Percentiles rank a stretch among this genome's conserved stretches.
Evolutionary conservation across 1,140 invertebrate genomes (phyloP).

Genomic region (Stegodyphus mimosarum): DNA sequence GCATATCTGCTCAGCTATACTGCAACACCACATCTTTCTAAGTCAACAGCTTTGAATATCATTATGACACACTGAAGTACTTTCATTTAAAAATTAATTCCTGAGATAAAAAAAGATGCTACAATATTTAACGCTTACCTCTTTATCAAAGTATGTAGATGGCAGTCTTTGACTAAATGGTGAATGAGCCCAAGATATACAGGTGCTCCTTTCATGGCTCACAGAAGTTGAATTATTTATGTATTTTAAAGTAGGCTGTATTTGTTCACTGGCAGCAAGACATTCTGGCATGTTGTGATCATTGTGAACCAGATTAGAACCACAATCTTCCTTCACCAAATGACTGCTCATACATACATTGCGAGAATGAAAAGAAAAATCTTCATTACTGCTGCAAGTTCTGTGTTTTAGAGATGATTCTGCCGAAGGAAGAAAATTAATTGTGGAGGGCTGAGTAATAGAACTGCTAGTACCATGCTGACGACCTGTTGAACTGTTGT

Average conservation of each 20-base stretch:
- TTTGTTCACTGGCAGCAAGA: background rate
- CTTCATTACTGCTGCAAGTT: background rate
- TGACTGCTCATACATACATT: background rate
- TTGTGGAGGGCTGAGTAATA: background rate
- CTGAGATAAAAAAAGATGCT: background rate
- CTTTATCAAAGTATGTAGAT: background rate
- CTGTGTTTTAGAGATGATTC: conserved; percentile 15
- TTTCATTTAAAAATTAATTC: background rate
- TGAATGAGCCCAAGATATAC: background rate
- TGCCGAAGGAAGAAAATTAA: conserved; percentile 8
- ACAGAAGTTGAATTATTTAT: background rate
- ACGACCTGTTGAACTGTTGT: background rate
- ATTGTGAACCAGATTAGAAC: background rate
- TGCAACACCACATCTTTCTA: background rate
- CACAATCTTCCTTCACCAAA: background rate
- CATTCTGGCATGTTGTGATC: background rate
- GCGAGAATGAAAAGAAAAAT: background rate
- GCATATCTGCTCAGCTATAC: background rate
- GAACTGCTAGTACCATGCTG: background rate
- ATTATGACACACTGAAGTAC: background rate
- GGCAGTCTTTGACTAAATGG: background rate
- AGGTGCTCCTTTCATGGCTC: background rate
- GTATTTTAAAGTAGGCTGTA: background rate
- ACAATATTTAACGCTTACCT: background rate
- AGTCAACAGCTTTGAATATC: background rate